Evolutionary conservation across 53 echinoderm and acorn worm genomes (phyloP), one percentile per base, ranked within the genome.

Genomic region (Echinarachnius parma): DNA sequence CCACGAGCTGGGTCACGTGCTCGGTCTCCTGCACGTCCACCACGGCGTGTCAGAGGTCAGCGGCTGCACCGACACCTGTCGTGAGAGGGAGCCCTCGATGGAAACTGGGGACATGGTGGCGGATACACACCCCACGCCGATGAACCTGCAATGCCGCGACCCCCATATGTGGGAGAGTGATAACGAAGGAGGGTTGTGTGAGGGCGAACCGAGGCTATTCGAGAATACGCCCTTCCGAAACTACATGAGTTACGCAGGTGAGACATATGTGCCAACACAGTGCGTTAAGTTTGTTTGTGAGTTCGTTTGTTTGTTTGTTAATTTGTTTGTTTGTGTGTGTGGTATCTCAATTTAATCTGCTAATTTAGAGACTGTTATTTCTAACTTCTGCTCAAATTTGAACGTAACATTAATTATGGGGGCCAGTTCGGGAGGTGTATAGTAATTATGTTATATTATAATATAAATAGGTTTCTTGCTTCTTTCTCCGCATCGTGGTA

Each of bases 191-290:
- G 76, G 61, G 14, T 59, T 45, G 19, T 86, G 84, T 52, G 78
- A 74, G 21, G 84, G 81, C 4, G 78, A 83, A 25, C 55, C 34
- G 39, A 42, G 35, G 0, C 46, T 59, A 9, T 93, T 80, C 30
- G 77, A 35, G 11, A 57, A 98, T 47, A 98, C 98, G 8, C 91
- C 91, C 0, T 98, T 57, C 75, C 76, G 48, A 19, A 98, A 98
- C 44, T 98, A 74, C 77, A 98, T 98, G 98, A 85, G 91, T 34
- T 88, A 85, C 46, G 56, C 91, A 64, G 88, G 98, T 98, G 34
- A 16, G 28, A 7, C 16, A 7, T 49, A 18, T 49, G 50, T 39
- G 39, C 13, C 7, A 39, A 39, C 13, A 39, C 7, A n/a, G n/a
- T n/a, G n/a, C n/a, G n/a, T n/a, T n/a, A n/a, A n/a, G n/a, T n/a